phyloP scores from a whole-genome alignment of 2,888 invertebrate species.

The Cremastobaeus sp. region DNA sequence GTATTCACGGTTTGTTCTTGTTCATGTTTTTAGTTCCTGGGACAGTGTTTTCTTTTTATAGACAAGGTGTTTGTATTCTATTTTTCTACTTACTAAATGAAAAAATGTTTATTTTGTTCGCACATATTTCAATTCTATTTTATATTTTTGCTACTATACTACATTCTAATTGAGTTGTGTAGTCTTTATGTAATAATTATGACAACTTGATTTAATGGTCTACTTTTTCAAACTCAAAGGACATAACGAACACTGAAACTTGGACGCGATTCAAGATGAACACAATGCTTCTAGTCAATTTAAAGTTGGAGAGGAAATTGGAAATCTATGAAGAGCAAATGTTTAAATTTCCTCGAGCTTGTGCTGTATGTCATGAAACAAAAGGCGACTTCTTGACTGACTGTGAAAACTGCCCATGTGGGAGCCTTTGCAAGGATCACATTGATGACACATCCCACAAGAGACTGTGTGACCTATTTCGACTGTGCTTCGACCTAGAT shows the following conservation, averaged over 20 bases:
- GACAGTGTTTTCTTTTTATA: too few species aligned
- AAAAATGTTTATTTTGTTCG: too few species aligned
- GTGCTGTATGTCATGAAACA: slow-evolving; percentile 66
- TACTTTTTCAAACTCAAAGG: slow-evolving; percentile 15
- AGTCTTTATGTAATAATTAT: not conserved
- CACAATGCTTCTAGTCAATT: slow-evolving; percentile 38
- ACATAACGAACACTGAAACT: slow-evolving; percentile 13
- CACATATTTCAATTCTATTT: too few species aligned
- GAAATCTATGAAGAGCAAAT: slow-evolving; percentile 66
- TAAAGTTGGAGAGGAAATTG: slow-evolving; percentile 63
- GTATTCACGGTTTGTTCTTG: too few species aligned
- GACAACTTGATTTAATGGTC: not conserved
- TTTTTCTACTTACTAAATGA: too few species aligned
- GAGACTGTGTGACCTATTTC: slow-evolving; percentile 30
- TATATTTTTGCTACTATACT: too few species aligned
- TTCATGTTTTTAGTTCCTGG: too few species aligned
- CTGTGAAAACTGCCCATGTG: slow-evolving; percentile 67
- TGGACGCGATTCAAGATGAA: slow-evolving; percentile 36
- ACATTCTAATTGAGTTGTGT: not conserved
- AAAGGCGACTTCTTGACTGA: slow-evolving; percentile 58
- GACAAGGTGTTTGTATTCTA: too few species aligned
- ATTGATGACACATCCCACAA: slow-evolving; percentile 52
- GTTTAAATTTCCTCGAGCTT: slow-evolving; percentile 70
- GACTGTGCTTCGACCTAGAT: slow-evolving; percentile 67
- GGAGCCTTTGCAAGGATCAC: slow-evolving; percentile 68